Evolutionary conservation across 2,113 vertebrate genomes (phyloP).

Genomic region (Gymnogyps californianus): DNA sequence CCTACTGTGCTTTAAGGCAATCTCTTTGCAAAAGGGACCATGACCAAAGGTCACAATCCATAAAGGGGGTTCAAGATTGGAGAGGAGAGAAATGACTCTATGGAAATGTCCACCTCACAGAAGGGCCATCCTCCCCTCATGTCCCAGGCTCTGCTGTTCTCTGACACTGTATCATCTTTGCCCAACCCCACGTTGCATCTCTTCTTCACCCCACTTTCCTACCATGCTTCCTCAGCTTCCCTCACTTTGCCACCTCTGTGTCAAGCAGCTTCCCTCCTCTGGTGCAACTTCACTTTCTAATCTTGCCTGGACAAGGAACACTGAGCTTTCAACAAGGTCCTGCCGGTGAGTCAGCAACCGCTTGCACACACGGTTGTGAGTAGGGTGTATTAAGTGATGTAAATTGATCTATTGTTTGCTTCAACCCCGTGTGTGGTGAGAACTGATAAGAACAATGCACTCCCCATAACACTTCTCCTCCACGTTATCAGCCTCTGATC

Average conservation of each 20-base stretch:
- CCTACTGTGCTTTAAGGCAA: background rate
- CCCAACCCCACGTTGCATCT: background rate
- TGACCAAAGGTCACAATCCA: background rate
- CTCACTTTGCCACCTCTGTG: background rate
- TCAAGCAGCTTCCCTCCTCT: background rate
- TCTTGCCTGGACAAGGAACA: background rate
- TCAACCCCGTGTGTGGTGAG: background rate
- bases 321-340: background rate
- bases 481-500: background rate
- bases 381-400: background rate
- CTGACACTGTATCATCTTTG: background rate
- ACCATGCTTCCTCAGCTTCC: background rate
- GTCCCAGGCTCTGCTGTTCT: background rate
- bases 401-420: conserved; percentile 35
- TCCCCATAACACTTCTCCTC: background rate
- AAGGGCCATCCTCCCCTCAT: background rate
- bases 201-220: background rate
- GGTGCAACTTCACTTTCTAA: background rate
- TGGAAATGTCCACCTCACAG: background rate
- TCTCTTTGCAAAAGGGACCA: background rate
- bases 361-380: background rate
- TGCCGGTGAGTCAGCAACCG: background rate
- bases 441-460: conserved; percentile 17
- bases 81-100: background rate
- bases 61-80: background rate